A percentile compares a stretch with the other conserved stretches of the same genome.
These are phyloP conservation scores for Opisthograptis luteolata DNA, from an alignment of 2,888 invertebrate species.

Conservation along the genomic window DNA sequence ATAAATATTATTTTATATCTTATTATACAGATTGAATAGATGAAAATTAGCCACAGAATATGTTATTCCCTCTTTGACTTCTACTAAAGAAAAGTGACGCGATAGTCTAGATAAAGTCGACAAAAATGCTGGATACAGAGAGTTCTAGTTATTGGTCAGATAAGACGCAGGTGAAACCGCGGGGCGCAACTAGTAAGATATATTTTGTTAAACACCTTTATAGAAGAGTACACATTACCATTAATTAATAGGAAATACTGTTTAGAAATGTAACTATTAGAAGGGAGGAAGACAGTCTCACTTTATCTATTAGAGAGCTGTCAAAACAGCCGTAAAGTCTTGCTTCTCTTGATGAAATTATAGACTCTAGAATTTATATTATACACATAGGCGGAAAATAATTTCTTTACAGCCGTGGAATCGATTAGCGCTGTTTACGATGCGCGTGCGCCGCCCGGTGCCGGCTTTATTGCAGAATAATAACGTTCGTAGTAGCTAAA, in stretches of 20 bases:
- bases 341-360: slow-evolving; percentile 44
- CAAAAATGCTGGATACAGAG: too few species aligned
- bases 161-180: too few species aligned
- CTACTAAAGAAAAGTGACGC: too few species aligned
- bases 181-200: too few species aligned
- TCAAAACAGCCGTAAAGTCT: slow-evolving; percentile 39
- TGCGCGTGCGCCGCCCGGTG: slow-evolving; percentile 44
- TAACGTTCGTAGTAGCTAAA: not conserved
- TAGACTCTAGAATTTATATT: slow-evolving; percentile 42
- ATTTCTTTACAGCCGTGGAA: slow-evolving; percentile 61
- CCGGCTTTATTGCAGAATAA: slow-evolving; percentile 40
- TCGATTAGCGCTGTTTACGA: slow-evolving; percentile 62
- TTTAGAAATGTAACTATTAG: not conserved
- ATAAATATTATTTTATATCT: too few species aligned
- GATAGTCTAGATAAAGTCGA: too few species aligned
- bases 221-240: not conserved
- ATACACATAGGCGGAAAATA: slow-evolving; percentile 53
- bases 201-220: too few species aligned
- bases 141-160: too few species aligned
- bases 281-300: not conserved
- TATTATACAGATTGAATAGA: too few species aligned
- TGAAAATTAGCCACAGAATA: too few species aligned
- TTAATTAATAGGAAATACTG: not conserved
- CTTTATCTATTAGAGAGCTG: slow-evolving; percentile 13
- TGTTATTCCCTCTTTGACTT: too few species aligned